Percentiles rank a stretch among this genome's conserved stretches.
Evolutionary conservation across 1,140 invertebrate species (phyloP).

Genomic region (honey bee (Apis mellifera)): DNA sequence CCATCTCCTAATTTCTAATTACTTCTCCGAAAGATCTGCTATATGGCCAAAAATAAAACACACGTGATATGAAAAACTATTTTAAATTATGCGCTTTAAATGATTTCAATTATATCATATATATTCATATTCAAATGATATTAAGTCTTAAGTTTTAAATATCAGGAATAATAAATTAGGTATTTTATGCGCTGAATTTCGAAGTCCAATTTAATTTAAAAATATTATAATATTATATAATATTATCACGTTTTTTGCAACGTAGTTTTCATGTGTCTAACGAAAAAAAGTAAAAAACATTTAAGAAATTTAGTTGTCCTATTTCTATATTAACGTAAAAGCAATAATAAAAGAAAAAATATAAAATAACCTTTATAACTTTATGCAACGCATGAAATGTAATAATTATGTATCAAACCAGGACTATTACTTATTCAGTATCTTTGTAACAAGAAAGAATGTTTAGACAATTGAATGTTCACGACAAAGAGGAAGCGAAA

Average conservation of each 20-base stretch:
- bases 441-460: slow-evolving; percentile 31
- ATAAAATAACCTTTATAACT: background rate
- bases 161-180: slow-evolving; percentile 37
- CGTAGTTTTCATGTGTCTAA: background rate
- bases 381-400: slow-evolving; percentile 35
- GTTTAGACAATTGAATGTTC: slow-evolving; percentile 40
- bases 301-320: background rate
- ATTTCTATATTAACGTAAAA: background rate
- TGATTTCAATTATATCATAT: slow-evolving; percentile 18
- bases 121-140: slow-evolving; percentile 30
- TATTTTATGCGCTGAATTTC: slow-evolving; percentile 32
- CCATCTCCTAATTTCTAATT: slow-evolving; percentile 15
- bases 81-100: slow-evolving; percentile 41
- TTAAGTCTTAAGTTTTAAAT: slow-evolving; percentile 48
- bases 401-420: slow-evolving; percentile 21
- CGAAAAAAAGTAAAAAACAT: background rate
- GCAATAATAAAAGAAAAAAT: background rate
- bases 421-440: slow-evolving; percentile 38
- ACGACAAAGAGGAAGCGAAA: slow-evolving; percentile 2
- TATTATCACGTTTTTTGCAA: slow-evolving; percentile 53
- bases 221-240: background rate
- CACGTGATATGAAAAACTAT: slow-evolving; percentile 32
- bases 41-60: slow-evolving; percentile 38
- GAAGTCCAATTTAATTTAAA: slow-evolving; percentile 10
- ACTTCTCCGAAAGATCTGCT: slow-evolving; percentile 36